Evolutionary conservation across 64 coral and sea anemone species (phyloP), one percentile per base, ranked within the genome.

Genomic region (Pocillopora damicornis): DNA sequence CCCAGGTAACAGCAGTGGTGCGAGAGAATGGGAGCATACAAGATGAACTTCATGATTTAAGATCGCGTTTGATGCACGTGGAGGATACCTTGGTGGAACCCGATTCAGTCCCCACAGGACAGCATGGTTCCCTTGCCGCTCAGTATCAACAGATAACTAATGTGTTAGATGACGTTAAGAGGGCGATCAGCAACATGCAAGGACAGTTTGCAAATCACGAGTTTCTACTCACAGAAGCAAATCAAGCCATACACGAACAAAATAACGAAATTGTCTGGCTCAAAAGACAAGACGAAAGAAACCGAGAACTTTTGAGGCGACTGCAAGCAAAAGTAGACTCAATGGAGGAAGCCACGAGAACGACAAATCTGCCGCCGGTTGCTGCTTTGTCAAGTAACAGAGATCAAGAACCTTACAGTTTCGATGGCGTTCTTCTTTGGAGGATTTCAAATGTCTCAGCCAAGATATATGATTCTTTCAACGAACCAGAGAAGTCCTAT

Each of bases 401-500:
- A 26, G 75, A 67, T 20, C 59, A 66, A 61, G 37, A 62, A 10
- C 36, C 60, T 7, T 51, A 36, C 18, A 86, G 74, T 26, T 86
- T 76, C 23, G 89, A 91, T 79, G 82, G 89, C 8, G 61, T 79
- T 45, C 71, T 86, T 37, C 23, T 91, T 13, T 91, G 81, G 81
- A 91, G 79, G 34, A 91, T 91, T 75, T 20, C 72, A 2, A 25
- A 86, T n/a, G 51, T 91, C 6, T 61, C 89, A 60, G 83, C 75
- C 11, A 91, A 91, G 56, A 82, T 82, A 9, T 76, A 75, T 61
- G 89, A 91, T 59, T 82, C 89, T 1, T 75, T 73, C 15, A 57
- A 58, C 76, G 90, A 86, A 34, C 90, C 82, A 2, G 78, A 87
- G 25, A 87, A 79, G 75, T 91, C 90, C 20, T 87, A 87, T 58